phyloP scores from a whole-genome alignment of 2,797 vertebrate genomes.

The Ciconia nigra region DNA sequence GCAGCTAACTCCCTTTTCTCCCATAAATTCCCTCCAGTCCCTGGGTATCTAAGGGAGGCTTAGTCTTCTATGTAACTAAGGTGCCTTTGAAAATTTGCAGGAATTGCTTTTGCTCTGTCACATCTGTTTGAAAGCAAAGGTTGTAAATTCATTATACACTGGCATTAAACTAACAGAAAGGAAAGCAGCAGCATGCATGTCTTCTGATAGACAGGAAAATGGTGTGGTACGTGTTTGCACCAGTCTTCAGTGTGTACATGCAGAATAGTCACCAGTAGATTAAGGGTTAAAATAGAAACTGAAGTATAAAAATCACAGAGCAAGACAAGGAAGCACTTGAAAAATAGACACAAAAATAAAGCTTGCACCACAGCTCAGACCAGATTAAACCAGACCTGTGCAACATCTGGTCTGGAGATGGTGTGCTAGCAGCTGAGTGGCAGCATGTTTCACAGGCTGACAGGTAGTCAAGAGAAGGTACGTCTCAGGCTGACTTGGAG shows the following conservation, averaged over 20 bases:
- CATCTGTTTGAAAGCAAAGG: neutral
- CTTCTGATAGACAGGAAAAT: neutral
- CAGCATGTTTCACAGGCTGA: neutral
- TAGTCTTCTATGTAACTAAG: neutral
- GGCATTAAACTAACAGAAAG: neutral
- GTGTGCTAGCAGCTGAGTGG: conserved; percentile 24
- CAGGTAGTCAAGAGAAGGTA: neutral
- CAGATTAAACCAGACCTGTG: neutral
- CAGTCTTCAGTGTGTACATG: fast-evolving
- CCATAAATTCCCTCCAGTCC: neutral
- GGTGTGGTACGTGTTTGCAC: neutral
- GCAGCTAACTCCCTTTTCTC: neutral
- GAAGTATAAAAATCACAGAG: neutral
- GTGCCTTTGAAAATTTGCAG: neutral
- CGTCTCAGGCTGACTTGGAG: fast-evolving
- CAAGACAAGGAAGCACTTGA: neutral
- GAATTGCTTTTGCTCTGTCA: neutral
- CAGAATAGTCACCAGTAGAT: neutral
- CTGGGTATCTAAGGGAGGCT: neutral
- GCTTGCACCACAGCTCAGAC: neutral
- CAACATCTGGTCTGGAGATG: conserved; percentile 30
- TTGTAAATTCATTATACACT: neutral
- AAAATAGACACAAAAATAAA: neutral
- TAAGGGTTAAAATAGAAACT: neutral
- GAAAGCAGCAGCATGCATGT: neutral